These are phyloP conservation scores for Onychostruthus taczanowskii DNA, from an alignment of 2,113 vertebrate species.

Conservation along the genomic window DNA sequence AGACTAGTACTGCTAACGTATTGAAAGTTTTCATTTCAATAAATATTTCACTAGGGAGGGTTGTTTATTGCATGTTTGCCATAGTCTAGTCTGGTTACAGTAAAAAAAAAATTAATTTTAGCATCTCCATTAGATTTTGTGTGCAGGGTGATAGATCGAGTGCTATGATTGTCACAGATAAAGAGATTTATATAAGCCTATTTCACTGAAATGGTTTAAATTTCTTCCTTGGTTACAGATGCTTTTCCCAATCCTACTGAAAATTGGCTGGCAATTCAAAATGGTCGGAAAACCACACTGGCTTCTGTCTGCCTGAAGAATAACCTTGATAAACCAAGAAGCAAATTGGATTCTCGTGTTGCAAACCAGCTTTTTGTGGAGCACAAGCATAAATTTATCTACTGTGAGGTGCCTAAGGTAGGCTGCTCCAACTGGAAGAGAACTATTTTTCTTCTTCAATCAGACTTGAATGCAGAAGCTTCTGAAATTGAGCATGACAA, in stretches of 20 bases:
- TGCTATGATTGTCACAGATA: neutral
- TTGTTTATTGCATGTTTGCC: neutral
- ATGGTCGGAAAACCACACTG: neutral
- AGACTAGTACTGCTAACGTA: neutral
- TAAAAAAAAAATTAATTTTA: neutral
- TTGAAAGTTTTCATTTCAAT: neutral
- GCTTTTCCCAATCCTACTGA: neutral
- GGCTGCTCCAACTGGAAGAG: constrained; percentile 73
- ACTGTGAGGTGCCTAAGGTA: constrained; percentile 72
- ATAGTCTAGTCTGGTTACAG: neutral
- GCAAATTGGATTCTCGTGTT: neutral
- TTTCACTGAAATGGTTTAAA: neutral
- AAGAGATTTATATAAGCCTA: neutral
- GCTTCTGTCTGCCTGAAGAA: constrained; percentile 30
- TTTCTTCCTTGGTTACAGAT: neutral
- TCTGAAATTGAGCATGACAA: constrained; percentile 16
- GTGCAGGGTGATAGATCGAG: neutral
- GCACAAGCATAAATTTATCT: constrained; percentile 58
- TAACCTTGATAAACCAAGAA: neutral
- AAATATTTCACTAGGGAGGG: neutral
- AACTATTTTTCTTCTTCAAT: constrained; percentile 58
- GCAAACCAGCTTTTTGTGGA: constrained; percentile 60
- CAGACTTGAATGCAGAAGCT: neutral
- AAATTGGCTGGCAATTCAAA: constrained; percentile 53
- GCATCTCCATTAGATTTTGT: neutral